phyloP scores from a whole-genome alignment of 1,140 invertebrate species.

The Geopemphigus sp. region DNA sequence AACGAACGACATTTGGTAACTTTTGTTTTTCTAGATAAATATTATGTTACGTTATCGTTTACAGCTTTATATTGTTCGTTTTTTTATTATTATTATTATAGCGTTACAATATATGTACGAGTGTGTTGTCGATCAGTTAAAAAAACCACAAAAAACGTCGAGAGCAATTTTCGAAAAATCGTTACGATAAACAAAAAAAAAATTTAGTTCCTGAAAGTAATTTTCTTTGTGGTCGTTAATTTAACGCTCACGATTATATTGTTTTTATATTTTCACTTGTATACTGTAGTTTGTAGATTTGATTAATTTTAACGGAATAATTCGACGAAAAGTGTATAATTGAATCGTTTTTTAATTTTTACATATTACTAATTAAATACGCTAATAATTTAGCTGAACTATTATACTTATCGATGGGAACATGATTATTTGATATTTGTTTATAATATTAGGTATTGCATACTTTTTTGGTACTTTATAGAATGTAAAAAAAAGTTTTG shows the following conservation, averaged over 20 bases:
- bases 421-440: slow-evolving; percentile 42
- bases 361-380: slow-evolving; percentile 35
- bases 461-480: slow-evolving; percentile 41
- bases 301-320: slow-evolving; percentile 30
- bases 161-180: slow-evolving; percentile 1
- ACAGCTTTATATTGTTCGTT: slow-evolving; percentile 40
- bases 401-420: slow-evolving; percentile 26
- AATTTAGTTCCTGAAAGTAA: slow-evolving; percentile 41
- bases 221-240: slow-evolving; percentile 33
- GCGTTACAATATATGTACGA: slow-evolving; percentile 15
- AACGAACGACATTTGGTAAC: slow-evolving; percentile 36
- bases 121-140: slow-evolving; percentile 29
- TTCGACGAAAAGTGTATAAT: slow-evolving; percentile 6
- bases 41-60: slow-evolving; percentile 36
- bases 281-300: slow-evolving; percentile 17
- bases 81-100: no score
- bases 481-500: slow-evolving; percentile 31
- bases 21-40: slow-evolving; percentile 40
- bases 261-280: slow-evolving; percentile 36
- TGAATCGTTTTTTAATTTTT: slow-evolving; percentile 46
- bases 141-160: background rate
- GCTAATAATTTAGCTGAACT: slow-evolving; percentile 42
- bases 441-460: slow-evolving; percentile 42
- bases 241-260: slow-evolving; percentile 36
- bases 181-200: background rate